Evolutionary conservation across 2,888 invertebrate species (phyloP).

Genomic region (Saturnia pavonia): DNA sequence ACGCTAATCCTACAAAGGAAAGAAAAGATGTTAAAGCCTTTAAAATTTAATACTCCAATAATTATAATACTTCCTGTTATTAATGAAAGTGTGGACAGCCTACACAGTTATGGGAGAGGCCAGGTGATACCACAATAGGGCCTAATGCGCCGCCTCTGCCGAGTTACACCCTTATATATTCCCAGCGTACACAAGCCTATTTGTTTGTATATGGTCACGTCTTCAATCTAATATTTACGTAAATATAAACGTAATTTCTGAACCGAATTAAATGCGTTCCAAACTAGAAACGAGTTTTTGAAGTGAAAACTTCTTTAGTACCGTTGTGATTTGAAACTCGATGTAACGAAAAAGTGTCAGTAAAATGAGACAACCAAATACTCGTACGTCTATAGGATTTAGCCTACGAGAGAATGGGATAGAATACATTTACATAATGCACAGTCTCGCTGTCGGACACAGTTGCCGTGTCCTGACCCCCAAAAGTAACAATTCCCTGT

Average conservation of each 20-base stretch:
- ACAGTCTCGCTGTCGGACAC: too few relatives aligned
- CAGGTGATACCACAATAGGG: slow-evolving; percentile 60
- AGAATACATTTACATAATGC: too few relatives aligned
- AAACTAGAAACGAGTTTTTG: background rate
- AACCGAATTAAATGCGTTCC: background rate
- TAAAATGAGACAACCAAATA: too few relatives aligned
- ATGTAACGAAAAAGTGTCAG: too few relatives aligned
- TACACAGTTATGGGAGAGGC: slow-evolving; percentile 48
- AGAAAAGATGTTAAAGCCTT: too few relatives aligned
- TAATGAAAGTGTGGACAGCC: slow-evolving; percentile 28
- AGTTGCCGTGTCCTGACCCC: too few relatives aligned
- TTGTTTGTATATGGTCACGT: slow-evolving; percentile 14
- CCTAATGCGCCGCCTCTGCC: slow-evolving; percentile 47
- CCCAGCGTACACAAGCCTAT: background rate
- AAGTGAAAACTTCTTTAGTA: too few relatives aligned
- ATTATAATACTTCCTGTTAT: background rate
- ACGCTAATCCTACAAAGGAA: too few relatives aligned
- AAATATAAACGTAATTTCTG: background rate
- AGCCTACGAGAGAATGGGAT: too few relatives aligned
- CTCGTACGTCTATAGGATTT: too few relatives aligned
- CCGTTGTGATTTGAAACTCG: too few relatives aligned
- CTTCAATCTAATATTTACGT: background rate
- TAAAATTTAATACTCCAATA: too few relatives aligned
- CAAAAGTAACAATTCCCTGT: background rate
- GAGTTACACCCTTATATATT: slow-evolving; percentile 9